Conservation (phyloP, 2,797 vertebrate species). For the Chiroxiphia lanceolata region DNA sequence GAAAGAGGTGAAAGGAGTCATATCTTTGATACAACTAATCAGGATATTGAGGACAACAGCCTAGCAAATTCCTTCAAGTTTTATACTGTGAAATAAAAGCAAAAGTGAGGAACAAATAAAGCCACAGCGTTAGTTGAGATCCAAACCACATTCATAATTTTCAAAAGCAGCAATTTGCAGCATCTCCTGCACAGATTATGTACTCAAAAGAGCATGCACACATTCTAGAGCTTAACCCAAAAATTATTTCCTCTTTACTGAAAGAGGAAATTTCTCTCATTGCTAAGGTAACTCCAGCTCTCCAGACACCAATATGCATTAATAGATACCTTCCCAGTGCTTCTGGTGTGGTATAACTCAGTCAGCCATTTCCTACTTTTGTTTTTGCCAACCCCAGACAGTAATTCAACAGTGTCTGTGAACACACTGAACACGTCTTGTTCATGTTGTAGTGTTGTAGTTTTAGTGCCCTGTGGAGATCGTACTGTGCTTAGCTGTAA, state of each 20-base stretch:
- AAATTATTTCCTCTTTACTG: slow-evolving; percentile 14
- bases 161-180: background rate
- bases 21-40: background rate
- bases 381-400: background rate
- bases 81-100: background rate
- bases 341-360: background rate
- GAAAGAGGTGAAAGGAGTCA: background rate
- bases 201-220: background rate
- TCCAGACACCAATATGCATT: background rate
- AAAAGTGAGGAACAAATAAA: background rate
- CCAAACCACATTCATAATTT: background rate
- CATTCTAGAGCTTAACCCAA: background rate
- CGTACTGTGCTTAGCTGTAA: background rate
- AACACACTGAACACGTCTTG: background rate
- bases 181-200: background rate
- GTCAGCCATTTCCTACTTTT: background rate
- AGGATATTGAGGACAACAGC: background rate
- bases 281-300: background rate
- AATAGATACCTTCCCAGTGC: background rate
- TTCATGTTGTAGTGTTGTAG: background rate
- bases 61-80: background rate
- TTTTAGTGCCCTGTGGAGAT: background rate
- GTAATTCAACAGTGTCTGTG: background rate
- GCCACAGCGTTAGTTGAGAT: background rate
- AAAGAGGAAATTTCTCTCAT: background rate